Evolutionary conservation across 2,797 vertebrate species (phyloP).

Genomic region (Pteronotus mesoamericanus): DNA sequence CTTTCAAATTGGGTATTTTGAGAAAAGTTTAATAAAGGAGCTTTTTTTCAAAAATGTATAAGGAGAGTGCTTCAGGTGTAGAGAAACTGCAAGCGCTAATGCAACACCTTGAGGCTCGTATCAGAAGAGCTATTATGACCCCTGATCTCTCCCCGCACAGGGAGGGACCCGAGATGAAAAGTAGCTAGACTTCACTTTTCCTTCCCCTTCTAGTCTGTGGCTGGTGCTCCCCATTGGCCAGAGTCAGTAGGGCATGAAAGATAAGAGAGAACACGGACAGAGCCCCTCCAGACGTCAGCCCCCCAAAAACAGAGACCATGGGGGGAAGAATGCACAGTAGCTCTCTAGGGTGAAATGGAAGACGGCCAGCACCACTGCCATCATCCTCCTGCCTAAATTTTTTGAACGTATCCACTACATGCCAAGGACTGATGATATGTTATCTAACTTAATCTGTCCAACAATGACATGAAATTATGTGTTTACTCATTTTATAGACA

Average conservation of each 20-base stretch:
- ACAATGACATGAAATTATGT: not conserved
- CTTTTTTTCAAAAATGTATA: not conserved
- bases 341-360: not conserved
- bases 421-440: not conserved
- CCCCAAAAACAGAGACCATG: not conserved
- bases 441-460: not conserved
- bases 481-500: not conserved
- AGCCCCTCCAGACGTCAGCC: not conserved
- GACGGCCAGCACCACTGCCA: not conserved
- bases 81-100: not conserved
- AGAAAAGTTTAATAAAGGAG: not conserved
- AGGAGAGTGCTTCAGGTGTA: not conserved
- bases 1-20: not conserved
- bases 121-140: not conserved
- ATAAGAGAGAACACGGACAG: not conserved
- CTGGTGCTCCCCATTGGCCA: not conserved
- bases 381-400: not conserved
- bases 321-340: not conserved
- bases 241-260: not conserved
- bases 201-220: not conserved
- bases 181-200: not conserved
- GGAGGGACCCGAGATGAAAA: not conserved
- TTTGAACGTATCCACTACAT: not conserved
- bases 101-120: not conserved
- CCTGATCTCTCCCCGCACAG: too few relatives aligned